Evolutionary conservation across 2,888 invertebrate species (phyloP).

Genomic region (Lypha dubia): DNA sequence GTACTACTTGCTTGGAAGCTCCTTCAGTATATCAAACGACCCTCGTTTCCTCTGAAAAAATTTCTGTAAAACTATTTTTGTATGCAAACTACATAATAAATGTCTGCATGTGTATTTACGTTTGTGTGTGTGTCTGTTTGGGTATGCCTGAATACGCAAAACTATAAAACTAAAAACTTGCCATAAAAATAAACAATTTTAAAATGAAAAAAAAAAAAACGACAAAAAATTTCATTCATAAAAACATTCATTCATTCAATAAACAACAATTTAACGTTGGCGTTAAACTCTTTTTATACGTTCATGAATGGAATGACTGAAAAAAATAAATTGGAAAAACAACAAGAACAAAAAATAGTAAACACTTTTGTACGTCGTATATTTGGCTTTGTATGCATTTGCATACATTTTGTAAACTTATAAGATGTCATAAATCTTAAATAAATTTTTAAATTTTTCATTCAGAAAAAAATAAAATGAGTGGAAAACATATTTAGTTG

Average conservation of each 20-base stretch:
- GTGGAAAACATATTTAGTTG: conserved; percentile 48
- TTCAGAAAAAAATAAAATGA: background rate
- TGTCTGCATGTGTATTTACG: too few relatives aligned
- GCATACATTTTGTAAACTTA: conserved; percentile 32
- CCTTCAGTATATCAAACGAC: background rate
- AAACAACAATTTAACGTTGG: conserved; percentile 68
- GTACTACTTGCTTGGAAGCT: too few relatives aligned
- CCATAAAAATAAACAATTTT: conserved; percentile 33
- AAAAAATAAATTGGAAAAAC: conserved; percentile 63
- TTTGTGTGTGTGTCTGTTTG: background rate
- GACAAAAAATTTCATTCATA: conserved; percentile 69
- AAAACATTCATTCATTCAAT: conserved; percentile 64
- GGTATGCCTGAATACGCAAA: background rate
- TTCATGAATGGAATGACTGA: conserved; percentile 22
- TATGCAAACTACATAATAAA: too few relatives aligned
- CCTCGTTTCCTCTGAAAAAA: conserved; percentile 8
- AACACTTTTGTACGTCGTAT: background rate
- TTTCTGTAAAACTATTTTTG: too few relatives aligned
- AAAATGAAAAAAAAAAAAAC: conserved; percentile 37
- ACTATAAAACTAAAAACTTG: conserved; percentile 37
- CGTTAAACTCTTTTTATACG: conserved; percentile 54
- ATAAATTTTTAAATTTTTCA: conserved; percentile 33
- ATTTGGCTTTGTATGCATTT: background rate
- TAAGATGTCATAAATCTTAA: conserved; percentile 57
- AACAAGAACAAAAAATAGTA: conserved; percentile 7